Base-by-base conservation (phyloP, 2,113 vertebrate genomes). In the Solea solea region DNA sequence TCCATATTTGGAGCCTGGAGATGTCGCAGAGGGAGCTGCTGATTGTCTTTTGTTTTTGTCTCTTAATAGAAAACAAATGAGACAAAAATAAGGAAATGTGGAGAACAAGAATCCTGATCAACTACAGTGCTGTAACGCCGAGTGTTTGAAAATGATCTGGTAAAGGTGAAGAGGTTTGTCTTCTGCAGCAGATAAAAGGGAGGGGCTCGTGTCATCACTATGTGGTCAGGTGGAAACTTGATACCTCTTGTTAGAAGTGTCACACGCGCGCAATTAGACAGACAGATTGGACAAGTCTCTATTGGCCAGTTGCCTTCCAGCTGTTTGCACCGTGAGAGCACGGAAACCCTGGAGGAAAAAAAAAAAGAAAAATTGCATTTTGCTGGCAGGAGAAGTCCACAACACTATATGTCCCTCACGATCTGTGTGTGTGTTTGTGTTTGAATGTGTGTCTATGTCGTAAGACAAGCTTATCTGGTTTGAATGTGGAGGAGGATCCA, bases 381-480 rank as follows among this genome's bases (percentile, higher is more conserved):
- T 8, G 3, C 13, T 5, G n/a, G 58, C 51, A 40, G 12, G 1
- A 42, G 59, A 2, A 0, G 52, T 55, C 54, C 7, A 9, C 55
- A 60, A 63, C 68, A 34, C 64, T 65, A 60, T 71, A 75, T 69
- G 67, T 46, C 58, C 58, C 49, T 13, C 34, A 34, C 55, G 21
- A 21, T 42, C 14, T 40, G 21, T 60, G 3, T 58, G 9, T 25
- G 46, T 48, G 25, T 51, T 28, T 58, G 10, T 13, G 12, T 9
- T 11, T 1, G 44, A 9, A 45, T 12, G 11, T 12, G 44, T 45
- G 3, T 44, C 3, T 12, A 48, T 48, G 69, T 72, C 0, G 9
- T 48, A 16, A 49, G 76, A 78, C 76, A 62, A 56, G 78, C 61
- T 81, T 54, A 65, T 86, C 77, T 82, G 72, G 85, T 78, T 77